Conservation (phyloP, 2,888 invertebrate species). For the Tetragnatha montana region DNA sequence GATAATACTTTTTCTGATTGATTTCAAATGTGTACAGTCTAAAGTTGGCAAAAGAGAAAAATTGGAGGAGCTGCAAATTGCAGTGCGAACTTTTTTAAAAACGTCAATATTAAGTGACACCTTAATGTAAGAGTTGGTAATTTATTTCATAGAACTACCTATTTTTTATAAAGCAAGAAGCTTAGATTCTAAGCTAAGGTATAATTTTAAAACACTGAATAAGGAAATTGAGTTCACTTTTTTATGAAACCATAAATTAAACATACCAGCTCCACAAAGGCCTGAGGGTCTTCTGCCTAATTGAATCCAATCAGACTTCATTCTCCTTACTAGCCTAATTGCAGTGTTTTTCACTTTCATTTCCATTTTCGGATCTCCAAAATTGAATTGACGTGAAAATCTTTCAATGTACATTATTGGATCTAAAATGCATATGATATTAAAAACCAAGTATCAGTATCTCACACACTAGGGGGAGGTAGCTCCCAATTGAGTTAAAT, state of each 20-base stretch:
- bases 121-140: too few relatives aligned
- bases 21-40: too few relatives aligned
- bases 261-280: conserved; percentile 94
- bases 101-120: too few relatives aligned
- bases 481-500: too few relatives aligned
- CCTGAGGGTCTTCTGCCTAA: conserved; percentile 97
- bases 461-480: too few relatives aligned
- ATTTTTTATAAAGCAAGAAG: too few relatives aligned
- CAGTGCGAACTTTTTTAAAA: too few relatives aligned
- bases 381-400: conserved; percentile 93
- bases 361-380: conserved; percentile 92
- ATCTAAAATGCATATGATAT: conserved; percentile 79
- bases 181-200: background rate
- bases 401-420: conserved; percentile 96
- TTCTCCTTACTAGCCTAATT: conserved; percentile 92
- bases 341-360: conserved; percentile 97
- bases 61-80: too few relatives aligned
- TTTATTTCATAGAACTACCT: too few relatives aligned
- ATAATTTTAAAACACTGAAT: background rate
- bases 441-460: too few relatives aligned
- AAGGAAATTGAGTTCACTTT: background rate
- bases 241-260: background rate
- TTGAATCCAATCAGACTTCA: conserved; percentile 98
- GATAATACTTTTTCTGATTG: too few relatives aligned
- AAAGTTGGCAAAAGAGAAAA: too few relatives aligned